A percentile compares a stretch with the other conserved stretches of the same genome.
These are phyloP conservation scores for Stomatorhinus ivindoensis DNA, from an alignment of 2,113 vertebrate genomes.

Conservation along the genomic window DNA sequence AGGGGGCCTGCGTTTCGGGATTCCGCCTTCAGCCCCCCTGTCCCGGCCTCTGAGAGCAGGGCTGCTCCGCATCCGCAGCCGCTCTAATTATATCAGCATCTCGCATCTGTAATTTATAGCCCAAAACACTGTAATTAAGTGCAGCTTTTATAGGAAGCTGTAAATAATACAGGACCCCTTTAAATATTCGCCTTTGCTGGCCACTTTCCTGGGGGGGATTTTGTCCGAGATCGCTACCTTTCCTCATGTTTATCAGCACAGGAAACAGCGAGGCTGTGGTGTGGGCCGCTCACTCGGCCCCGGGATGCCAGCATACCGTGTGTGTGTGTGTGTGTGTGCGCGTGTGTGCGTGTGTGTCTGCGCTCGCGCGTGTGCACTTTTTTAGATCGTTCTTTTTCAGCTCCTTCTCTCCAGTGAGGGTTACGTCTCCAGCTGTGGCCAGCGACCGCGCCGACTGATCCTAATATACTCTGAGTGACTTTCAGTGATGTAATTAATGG, in stretches of 20 bases:
- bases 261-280: neutral
- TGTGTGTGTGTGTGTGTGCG: too few species aligned
- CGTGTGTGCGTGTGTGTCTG: neutral
- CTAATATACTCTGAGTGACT: conserved; percentile 44
- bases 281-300: neutral
- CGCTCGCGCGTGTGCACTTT: neutral
- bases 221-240: neutral
- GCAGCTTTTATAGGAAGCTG: conserved; percentile 62
- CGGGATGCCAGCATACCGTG: neutral
- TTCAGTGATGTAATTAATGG: conserved; percentile 67
- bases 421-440: conserved; percentile 45
- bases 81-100: conserved; percentile 65
- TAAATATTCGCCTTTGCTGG: conserved; percentile 35
- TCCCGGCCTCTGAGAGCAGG: conserved; percentile 30
- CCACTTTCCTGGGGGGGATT: neutral
- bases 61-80: conserved; percentile 32
- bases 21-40: conserved; percentile 32
- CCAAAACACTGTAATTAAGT: conserved; percentile 67
- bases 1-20: neutral
- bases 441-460: conserved; percentile 40
- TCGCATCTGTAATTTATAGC: conserved; percentile 71
- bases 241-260: neutral
- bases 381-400: neutral
- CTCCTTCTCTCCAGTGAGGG: conserved; percentile 28
- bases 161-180: conserved; percentile 59